Evolutionary conservation across 2,797 vertebrate species (phyloP), one percentile per base, ranked within the genome.

Genomic region (Tokudaia muenninki): DNA sequence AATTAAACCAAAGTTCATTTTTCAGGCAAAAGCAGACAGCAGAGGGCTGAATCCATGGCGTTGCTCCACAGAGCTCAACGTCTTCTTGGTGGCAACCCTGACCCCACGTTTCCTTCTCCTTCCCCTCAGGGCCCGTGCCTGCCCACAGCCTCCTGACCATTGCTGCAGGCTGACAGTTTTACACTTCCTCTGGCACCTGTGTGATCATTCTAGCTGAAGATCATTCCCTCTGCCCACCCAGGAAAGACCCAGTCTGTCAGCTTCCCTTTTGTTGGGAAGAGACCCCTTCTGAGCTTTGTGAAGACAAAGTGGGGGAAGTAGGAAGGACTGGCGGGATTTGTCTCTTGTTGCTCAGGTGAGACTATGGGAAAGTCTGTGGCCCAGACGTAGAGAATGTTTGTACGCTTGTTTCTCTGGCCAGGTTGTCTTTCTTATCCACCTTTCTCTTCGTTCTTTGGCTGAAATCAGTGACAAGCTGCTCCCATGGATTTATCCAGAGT

Each of bases 121-220:
- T 91, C 82, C 81, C 26, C 24, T 17, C 1, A 6, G 77, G 55
- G 41, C 52, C 63, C 88, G 75, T 74, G 70, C 77, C 89, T 72
- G 96, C 74, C 95, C 70, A 92, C 61, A 8, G 63, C 61, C 50
- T 94, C 81, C 79, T 87, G 92, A 70, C 91, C 90, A 44, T 61
- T 44, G 10, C 82, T 93, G 67, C 80, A 47, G 82, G 50, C 94
- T 87, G 84, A 24, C 31, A 96, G 59, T 29, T 96, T 94, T 70
- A 74, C 92, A 75, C 84, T 94, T 96, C 37, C 91, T 81, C 41
- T 57, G 67, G 89, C 83, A 79, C 86, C 89, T 57, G 10, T 57
- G 65, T 52, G 57, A 83, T 96, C 55, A 26, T 89, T 95, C 84
- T 92, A 70, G 12, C 70, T 80, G 95, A 57, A 16, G 65, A 31